phyloP scores from a whole-genome alignment of 2,113 vertebrate genomes.

The Numenius arquata region DNA sequence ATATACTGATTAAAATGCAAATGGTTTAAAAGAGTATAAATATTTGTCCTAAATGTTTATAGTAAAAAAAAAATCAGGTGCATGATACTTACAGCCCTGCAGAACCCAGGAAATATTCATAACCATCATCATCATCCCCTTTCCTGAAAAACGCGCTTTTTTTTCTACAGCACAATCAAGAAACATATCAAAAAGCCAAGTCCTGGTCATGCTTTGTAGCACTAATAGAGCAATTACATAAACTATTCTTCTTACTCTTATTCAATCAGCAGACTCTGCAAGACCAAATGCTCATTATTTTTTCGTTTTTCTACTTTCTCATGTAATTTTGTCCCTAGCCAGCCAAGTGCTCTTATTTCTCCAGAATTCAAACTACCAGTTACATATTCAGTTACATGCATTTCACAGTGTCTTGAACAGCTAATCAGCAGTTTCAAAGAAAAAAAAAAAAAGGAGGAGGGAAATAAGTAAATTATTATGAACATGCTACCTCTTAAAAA shows the following conservation, averaged over 20 bases:
- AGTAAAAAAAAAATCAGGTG: background rate
- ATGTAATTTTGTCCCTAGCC: background rate
- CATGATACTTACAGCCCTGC: background rate
- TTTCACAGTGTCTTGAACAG: background rate
- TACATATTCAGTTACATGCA: background rate
- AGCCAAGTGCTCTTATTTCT: background rate
- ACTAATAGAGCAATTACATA: constrained; percentile 34
- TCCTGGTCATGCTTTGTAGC: background rate
- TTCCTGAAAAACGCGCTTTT: background rate
- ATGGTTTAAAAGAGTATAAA: background rate
- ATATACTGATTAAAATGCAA: background rate
- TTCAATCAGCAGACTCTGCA: background rate
- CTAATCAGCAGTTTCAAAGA: background rate
- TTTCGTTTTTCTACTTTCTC: background rate
- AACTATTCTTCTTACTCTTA: background rate
- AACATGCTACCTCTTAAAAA: background rate
- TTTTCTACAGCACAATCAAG: background rate
- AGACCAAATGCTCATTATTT: constrained; percentile 8
- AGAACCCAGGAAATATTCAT: background rate
- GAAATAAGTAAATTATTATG: background rate
- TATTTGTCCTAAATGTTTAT: background rate
- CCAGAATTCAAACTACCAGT: background rate
- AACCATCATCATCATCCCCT: background rate
- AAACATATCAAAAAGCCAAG: background rate
- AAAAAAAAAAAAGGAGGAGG: background rate